Evolutionary conservation across 1,140 invertebrate species (phyloP).

Genomic region (Frieseomelitta varia): DNA sequence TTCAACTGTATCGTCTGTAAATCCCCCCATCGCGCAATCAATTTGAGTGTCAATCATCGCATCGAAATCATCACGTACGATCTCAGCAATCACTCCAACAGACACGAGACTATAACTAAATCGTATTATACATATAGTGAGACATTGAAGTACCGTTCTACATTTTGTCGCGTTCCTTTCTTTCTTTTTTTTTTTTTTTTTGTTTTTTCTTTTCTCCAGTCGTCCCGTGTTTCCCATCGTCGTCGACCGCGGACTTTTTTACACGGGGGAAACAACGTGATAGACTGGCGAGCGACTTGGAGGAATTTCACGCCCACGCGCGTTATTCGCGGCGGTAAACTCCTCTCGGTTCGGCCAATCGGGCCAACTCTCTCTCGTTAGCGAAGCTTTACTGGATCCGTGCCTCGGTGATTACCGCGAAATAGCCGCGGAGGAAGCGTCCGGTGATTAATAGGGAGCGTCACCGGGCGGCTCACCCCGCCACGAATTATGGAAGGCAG

Average conservation of each 20-base stretch:
- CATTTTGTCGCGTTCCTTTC: constrained; percentile 13
- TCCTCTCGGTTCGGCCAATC: constrained; percentile 15
- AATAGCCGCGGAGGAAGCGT: constrained; percentile 11
- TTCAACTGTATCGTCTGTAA: too few species aligned
- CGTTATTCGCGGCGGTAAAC: constrained; percentile 21
- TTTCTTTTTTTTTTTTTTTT: too few species aligned
- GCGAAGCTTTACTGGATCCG: constrained; percentile 19
- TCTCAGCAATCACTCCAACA: too few species aligned
- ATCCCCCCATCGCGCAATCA: too few species aligned
- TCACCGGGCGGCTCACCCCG: not conserved
- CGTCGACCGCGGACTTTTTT: not conserved
- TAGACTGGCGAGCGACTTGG: not conserved
- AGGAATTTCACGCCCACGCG: constrained; percentile 36
- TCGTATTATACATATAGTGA: too few species aligned
- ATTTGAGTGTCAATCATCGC: too few species aligned
- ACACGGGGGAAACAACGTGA: not conserved
- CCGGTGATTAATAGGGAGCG: constrained; percentile 32
- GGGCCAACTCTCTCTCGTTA: constrained; percentile 19
- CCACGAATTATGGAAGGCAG: constrained; percentile 46
- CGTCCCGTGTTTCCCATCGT: not conserved
- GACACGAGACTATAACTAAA: too few species aligned
- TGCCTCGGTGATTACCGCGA: constrained; percentile 31
- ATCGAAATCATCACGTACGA: too few species aligned
- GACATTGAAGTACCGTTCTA: too few species aligned
- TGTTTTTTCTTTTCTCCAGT: not conserved